Base-by-base conservation (phyloP, 2,888 invertebrate genomes). In the Dryococelus australis region DNA sequence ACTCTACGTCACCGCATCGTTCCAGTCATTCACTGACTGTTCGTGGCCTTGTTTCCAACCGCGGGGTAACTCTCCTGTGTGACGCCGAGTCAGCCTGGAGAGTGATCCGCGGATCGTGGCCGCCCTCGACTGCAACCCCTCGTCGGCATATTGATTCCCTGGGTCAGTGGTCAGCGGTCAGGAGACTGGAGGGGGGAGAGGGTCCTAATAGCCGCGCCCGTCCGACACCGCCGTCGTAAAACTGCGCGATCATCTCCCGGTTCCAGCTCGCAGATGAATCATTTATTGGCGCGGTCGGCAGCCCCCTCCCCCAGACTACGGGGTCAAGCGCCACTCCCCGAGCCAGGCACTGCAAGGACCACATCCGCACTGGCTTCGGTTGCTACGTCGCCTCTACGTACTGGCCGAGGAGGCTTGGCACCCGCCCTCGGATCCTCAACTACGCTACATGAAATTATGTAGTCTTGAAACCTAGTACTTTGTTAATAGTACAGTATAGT, bases 211-310 rank as follows among this genome's bases (percentile, higher is more conserved):
- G 83, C 43, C 83, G 20, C 20, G 24, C 80, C 26, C 26, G 28
- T 80, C 26, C 80, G 27, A 80, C 80, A 26, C 83, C 28, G 28
- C 35, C 43, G 83, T 83, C 83, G 83, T 83, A 83, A 83, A 83
- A 83, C 83, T 83, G 6, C 35, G 83, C 83, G 83, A 83, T 83
- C 83, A 83, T 83, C 83, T 43, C 83, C 83, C 43, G n/a, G n/a
- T 24, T n/a, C 65, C 65, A 20, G 24, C 65, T 10, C 6, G 10
- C 20, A 27, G 83, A 83, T 83, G 83, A 83, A 83, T 83, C 83
- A 83, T 83, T 83, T 83, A 83, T 83, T 20, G 65, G 65, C 65
- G 65, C n/a, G 65, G 65, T 20, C 10, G 65, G n/a, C 65, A 51
- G 13, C 20, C 16, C 20, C 65, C 65, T n/a, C 65, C 65, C 65